These are phyloP conservation scores for Petrocephalus zakoni DNA, from an alignment of 2,113 vertebrate genomes.

Conservation along the genomic window DNA sequence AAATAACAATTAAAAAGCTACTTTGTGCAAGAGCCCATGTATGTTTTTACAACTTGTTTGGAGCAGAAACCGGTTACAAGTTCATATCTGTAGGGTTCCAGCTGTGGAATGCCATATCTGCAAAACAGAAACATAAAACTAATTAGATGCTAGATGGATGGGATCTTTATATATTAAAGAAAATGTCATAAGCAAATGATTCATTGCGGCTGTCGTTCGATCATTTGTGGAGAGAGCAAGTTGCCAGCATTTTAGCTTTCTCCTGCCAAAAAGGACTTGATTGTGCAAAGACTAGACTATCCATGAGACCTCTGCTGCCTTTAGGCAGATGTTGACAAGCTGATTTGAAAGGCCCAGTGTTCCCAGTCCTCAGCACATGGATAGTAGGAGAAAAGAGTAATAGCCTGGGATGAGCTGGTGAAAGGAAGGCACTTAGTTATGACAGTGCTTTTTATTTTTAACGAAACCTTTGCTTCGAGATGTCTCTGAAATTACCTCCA, in stretches of 20 bases:
- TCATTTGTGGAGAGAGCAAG: background rate
- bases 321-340: background rate
- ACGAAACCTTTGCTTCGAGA: background rate
- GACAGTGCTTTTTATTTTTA: background rate
- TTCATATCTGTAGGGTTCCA: background rate
- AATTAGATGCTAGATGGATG: background rate
- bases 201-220: background rate
- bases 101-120: background rate
- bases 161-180: background rate
- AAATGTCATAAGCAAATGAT: background rate
- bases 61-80: background rate
- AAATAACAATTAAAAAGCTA: background rate
- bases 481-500: background rate
- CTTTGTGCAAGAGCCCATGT: background rate
- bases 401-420: background rate
- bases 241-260: background rate
- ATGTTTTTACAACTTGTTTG: background rate
- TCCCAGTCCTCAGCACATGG: background rate
- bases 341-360: background rate
- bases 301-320: background rate
- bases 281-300: background rate
- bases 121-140: background rate
- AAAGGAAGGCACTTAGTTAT: background rate
- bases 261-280: background rate
- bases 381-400: background rate